Percentiles rank a stretch among this genome's conserved stretches.
phyloP scores from a whole-genome alignment of 2,888 invertebrate species.

The Temnothorax unifasciatus region DNA sequence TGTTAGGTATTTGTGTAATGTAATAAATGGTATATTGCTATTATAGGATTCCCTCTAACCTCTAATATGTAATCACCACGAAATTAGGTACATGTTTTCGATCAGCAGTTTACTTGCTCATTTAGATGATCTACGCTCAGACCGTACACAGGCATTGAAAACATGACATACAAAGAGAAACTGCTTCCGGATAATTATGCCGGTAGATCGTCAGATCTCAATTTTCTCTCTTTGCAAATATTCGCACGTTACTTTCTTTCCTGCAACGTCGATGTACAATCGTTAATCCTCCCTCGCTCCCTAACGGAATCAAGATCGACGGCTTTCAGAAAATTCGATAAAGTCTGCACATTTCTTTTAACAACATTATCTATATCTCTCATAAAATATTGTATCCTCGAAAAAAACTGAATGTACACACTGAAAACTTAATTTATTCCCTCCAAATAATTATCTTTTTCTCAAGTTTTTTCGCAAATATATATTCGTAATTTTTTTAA shows the following conservation, averaged over 20 bases:
- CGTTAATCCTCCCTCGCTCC: neutral
- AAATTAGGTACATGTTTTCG: constrained; percentile 6
- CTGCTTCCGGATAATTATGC: constrained; percentile 44
- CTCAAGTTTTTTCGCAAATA: neutral
- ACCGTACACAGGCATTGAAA: neutral
- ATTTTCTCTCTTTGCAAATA: constrained; percentile 29
- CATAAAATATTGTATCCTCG: neutral
- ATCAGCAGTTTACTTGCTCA: neutral
- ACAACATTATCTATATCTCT: neutral
- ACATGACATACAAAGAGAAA: constrained; percentile 25
- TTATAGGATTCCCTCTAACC: neutral
- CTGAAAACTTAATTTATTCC: neutral
- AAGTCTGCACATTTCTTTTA: neutral
- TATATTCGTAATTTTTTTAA: neutral
- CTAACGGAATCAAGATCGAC: neutral
- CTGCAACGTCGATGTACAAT: neutral
- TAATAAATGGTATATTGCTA: neutral
- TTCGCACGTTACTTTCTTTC: constrained; percentile 50
- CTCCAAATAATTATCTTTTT: neutral
- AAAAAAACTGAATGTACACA: neutral
- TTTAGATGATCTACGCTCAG: constrained; percentile 15
- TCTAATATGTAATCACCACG: neutral
- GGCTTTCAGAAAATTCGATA: neutral
- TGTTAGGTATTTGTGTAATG: neutral
- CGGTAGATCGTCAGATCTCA: constrained; percentile 28